Evolutionary conservation across 2,797 vertebrate genomes (phyloP).

Genomic region (Sarcoramphus papa): DNA sequence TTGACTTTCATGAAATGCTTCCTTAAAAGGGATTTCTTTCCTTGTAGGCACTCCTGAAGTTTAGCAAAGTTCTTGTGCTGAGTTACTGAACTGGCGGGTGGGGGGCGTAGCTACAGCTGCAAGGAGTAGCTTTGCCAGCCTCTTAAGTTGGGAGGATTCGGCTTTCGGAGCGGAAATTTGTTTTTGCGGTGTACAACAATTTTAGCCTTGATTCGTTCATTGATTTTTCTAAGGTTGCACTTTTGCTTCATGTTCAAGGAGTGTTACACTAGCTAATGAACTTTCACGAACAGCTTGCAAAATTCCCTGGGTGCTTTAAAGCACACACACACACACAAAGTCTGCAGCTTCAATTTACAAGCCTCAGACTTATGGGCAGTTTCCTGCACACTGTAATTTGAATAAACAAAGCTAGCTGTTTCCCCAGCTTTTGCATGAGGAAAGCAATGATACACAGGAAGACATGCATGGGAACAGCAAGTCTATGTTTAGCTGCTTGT

Average conservation of each 20-base stretch:
- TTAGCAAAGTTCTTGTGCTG: neutral
- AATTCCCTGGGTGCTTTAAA: neutral
- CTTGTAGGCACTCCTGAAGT: neutral
- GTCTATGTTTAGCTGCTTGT: neutral
- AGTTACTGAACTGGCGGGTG: neutral
- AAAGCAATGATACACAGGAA: neutral
- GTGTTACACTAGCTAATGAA: neutral
- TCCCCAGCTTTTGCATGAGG: neutral
- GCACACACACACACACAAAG: accelerated
- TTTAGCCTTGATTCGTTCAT: neutral
- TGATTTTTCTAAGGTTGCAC: neutral
- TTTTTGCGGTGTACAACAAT: neutral
- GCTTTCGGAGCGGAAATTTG: neutral
- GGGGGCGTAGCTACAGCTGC: neutral
- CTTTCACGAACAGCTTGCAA: too few relatives aligned
- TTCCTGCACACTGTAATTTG: neutral
- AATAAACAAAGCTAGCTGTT: neutral
- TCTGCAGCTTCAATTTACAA: neutral
- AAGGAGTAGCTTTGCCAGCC: neutral
- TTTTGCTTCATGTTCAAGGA: neutral
- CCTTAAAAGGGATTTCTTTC: constrained; percentile 65
- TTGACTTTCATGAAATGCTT: neutral
- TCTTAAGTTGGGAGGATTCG: accelerated
- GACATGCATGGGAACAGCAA: accelerated
- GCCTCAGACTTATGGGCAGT: neutral